Evolutionary conservation across 2,888 invertebrate genomes (phyloP).

Genomic region (Caenorhabditis sp.): DNA sequence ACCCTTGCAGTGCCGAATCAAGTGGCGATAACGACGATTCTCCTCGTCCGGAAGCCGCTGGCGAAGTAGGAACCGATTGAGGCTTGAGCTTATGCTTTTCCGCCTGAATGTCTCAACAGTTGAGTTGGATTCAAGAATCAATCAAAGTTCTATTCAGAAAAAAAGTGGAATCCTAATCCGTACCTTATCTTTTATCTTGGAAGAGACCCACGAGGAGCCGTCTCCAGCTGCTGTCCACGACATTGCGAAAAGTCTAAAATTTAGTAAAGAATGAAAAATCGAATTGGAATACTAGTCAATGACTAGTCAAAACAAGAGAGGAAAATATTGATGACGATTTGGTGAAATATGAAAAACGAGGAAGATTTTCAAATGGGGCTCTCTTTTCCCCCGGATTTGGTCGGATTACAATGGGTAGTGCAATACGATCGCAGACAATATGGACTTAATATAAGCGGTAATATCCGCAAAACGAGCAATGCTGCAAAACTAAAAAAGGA

Average conservation of each 20-base stretch:
- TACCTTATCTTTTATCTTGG: conserved; percentile 69
- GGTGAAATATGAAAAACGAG: conserved; percentile 20
- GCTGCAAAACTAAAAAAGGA: conserved; percentile 16
- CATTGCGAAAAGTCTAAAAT: conserved; percentile 34
- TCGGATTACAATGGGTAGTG: conserved; percentile 55
- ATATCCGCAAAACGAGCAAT: conserved; percentile 28
- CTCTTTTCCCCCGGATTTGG: conserved; percentile 32
- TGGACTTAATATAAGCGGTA: conserved; percentile 47
- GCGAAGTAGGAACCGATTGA: conserved; percentile 76
- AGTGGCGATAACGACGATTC: conserved; percentile 62
- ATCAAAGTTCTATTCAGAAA: conserved; percentile 30
- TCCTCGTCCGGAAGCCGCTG: conserved; percentile 64
- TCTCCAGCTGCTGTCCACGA: conserved; percentile 70
- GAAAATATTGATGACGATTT: conserved; percentile 7
- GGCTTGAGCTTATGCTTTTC: conserved; percentile 69
- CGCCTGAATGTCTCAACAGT: conserved; percentile 44
- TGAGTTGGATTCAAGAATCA: background rate
- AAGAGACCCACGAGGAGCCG: conserved; percentile 66
- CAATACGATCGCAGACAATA: conserved; percentile 61
- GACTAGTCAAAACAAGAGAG: conserved; percentile 3
- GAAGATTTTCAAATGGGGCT: conserved; percentile 16
- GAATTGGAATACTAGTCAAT: background rate
- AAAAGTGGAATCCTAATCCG: background rate
- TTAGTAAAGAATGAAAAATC: background rate
- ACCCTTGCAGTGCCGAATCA: conserved; percentile 65